Percentiles rank a stretch among this genome's conserved stretches.
These are phyloP conservation scores for Drosophila setifemur DNA, from an alignment of 1,140 invertebrate species.

Conservation along the genomic window DNA sequence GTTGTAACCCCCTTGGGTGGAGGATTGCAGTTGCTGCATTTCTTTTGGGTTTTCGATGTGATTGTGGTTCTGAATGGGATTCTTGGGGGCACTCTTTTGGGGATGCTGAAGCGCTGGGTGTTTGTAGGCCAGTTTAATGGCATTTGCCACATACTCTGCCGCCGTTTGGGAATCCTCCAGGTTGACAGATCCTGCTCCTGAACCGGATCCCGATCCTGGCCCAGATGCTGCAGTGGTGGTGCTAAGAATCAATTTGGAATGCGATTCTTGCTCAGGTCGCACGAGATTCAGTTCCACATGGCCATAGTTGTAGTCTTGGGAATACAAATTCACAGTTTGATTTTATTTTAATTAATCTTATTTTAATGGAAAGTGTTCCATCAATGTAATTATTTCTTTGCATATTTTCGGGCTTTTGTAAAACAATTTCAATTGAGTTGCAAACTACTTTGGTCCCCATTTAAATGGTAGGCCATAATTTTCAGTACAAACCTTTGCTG, in stretches of 20 bases:
- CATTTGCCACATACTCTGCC: conserved; percentile 77
- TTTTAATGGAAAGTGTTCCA: too few relatives aligned
- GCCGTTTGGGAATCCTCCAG: conserved; percentile 76
- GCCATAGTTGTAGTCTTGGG: conserved; percentile 59
- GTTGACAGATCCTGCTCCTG: neutral
- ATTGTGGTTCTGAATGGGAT: neutral
- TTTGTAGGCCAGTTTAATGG: conserved; percentile 74
- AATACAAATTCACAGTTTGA: neutral
- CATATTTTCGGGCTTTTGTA: neutral
- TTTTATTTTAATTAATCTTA: neutral
- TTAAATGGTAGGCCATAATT: too few relatives aligned
- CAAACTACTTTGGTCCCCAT: too few relatives aligned
- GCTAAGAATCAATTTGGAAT: conserved; percentile 41
- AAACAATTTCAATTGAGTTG: too few relatives aligned
- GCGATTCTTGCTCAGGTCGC: conserved; percentile 58
- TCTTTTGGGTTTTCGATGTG: conserved; percentile 3
- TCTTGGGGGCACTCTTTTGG: neutral
- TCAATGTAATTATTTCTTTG: neutral
- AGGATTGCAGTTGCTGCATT: neutral
- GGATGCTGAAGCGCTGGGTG: conserved; percentile 48
- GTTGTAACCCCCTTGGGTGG: conserved; percentile 21
- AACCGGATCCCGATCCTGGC: neutral
- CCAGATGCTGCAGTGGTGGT: conserved; percentile 36
- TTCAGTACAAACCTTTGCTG: conserved; percentile 28
- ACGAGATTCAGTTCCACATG: conserved; percentile 72